Evolutionary conservation across 2,113 vertebrate genomes (phyloP).

Genomic region (Gallinago undulata): DNA sequence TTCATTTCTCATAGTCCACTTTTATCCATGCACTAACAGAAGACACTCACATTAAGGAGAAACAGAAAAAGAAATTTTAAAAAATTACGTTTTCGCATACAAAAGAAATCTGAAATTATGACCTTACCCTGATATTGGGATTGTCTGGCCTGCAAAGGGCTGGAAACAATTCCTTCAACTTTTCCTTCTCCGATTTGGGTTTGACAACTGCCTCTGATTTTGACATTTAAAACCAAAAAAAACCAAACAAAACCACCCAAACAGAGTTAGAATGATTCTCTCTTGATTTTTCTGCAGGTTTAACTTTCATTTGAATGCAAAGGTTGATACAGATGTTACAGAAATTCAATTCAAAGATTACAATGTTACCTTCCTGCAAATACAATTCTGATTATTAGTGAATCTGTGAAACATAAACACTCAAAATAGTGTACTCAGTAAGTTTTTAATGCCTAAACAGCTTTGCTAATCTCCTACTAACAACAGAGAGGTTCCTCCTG

Average conservation of each 20-base stretch:
- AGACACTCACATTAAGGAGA: background rate
- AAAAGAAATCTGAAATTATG: background rate
- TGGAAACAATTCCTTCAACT: slow-evolving; percentile 90
- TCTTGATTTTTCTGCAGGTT: background rate
- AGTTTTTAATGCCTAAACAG: background rate
- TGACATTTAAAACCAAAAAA: background rate
- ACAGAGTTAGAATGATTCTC: background rate
- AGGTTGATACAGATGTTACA: background rate
- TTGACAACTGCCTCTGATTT: slow-evolving; percentile 74
- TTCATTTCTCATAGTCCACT: background rate
- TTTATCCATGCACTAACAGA: background rate
- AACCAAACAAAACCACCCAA: background rate
- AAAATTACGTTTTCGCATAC: background rate
- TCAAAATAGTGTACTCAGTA: accelerated
- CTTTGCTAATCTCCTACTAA: background rate
- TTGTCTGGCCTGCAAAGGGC: slow-evolving; percentile 91
- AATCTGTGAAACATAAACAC: background rate
- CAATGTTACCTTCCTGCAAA: accelerated
- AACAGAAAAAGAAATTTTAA: background rate
- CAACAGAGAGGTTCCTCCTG: background rate
- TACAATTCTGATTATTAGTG: background rate
- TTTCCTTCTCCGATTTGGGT: slow-evolving; percentile 87
- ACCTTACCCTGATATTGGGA: slow-evolving; percentile 81
- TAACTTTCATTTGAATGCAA: background rate
- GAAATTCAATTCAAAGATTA: background rate